These are phyloP conservation scores for Chrysolina haemoptera DNA, from an alignment of 2,888 invertebrate species.

Conservation along the genomic window DNA sequence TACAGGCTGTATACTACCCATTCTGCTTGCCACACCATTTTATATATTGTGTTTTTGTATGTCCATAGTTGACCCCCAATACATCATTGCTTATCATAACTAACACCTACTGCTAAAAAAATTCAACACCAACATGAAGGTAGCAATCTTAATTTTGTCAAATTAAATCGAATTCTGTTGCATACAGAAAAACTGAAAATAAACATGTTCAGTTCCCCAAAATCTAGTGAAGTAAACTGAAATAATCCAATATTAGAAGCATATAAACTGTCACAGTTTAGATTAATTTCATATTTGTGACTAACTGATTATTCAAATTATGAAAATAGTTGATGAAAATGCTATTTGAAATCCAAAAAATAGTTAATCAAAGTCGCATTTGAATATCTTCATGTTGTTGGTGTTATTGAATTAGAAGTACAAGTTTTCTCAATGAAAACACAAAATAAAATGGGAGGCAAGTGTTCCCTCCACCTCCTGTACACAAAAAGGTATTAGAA, in stretches of 20 bases:
- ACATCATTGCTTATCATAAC: conserved; percentile 49
- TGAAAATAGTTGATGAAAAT: too few species aligned
- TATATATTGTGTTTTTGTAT: conserved; percentile 60
- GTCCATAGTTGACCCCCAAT: conserved; percentile 40
- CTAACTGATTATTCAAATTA: too few species aligned
- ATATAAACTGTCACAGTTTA: not conserved
- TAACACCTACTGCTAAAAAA: conserved; percentile 50
- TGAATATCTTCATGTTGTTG: conserved; percentile 34
- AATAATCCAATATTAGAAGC: too few species aligned
- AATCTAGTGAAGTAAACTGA: not conserved
- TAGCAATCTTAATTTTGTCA: conserved; percentile 8
- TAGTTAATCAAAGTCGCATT: too few species aligned
- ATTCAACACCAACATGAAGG: conserved; percentile 48
- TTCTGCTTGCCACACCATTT: conserved; percentile 56
- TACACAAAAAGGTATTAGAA: conserved; percentile 42
- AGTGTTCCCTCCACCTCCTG: conserved; percentile 50
- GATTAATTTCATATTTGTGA: not conserved
- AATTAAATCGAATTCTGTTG: not conserved
- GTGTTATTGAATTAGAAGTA: conserved; percentile 34
- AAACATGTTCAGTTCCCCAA: not conserved
- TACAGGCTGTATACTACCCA: conserved; percentile 56
- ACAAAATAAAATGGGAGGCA: conserved; percentile 56
- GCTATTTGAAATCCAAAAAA: too few species aligned
- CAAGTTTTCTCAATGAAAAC: conserved; percentile 46
- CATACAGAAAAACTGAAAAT: not conserved